Percentiles rank a stretch among this genome's conserved stretches.
These are phyloP conservation scores for Parotocinclus haroldoi DNA, from an alignment of 2,797 vertebrate species.

Conservation along the genomic window DNA sequence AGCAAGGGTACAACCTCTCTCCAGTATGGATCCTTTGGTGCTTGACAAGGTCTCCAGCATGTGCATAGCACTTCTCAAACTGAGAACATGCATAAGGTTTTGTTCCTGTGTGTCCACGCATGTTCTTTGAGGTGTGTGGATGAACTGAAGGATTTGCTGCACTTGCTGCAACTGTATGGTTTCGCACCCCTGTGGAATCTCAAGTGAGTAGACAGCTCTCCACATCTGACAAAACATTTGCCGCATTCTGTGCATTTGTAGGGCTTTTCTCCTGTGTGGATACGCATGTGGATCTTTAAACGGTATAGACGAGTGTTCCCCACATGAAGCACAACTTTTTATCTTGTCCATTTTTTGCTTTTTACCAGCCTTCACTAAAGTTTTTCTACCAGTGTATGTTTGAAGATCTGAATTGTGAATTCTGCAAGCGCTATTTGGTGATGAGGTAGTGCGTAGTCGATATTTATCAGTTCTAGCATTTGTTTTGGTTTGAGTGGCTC, in stretches of 20 bases:
- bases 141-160: background rate
- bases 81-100: conserved; percentile 5
- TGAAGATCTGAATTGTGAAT: no score
- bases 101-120: background rate
- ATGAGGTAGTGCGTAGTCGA: no score
- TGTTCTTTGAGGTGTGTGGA: conserved; percentile 6
- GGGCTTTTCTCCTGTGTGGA: background rate
- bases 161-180: background rate
- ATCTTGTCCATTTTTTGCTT: no score
- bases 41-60: conserved; percentile 1
- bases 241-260: conserved; percentile 5
- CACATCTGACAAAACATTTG: background rate
- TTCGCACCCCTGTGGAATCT: conserved; percentile 1
- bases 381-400: no score
- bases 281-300: conserved; percentile 4
- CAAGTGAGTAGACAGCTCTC: background rate
- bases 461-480: background rate
- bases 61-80: background rate
- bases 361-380: no score
- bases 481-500: background rate
- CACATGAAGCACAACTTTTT: background rate
- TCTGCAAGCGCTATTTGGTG: no score
- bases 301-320: background rate
- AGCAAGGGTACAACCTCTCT: background rate
- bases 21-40: background rate